Evolutionary conservation across 2,888 invertebrate species (phyloP).

Genomic region (Drosophila anomelani): DNA sequence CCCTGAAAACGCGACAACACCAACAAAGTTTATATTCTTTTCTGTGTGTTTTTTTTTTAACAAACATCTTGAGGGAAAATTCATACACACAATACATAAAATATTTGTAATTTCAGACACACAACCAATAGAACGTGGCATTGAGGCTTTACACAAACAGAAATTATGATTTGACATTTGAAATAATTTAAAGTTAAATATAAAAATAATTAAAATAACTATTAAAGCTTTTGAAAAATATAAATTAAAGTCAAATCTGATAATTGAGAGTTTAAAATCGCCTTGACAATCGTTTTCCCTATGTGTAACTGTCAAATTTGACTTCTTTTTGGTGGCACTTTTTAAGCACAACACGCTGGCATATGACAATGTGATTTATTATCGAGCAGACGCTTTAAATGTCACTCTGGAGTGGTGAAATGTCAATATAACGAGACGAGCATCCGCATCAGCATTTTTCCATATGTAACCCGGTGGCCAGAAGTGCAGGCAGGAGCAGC

Average conservation of each 20-base stretch:
- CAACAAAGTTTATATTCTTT: constrained; percentile 5
- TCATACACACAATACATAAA: constrained; percentile 58
- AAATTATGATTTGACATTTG: neutral
- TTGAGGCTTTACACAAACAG: constrained; percentile 8
- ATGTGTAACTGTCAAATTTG: constrained; percentile 30
- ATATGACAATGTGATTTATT: constrained; percentile 75
- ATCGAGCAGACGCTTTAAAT: constrained; percentile 73
- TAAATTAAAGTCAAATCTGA: no score
- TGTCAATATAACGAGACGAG: constrained; percentile 61
- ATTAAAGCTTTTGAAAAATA: neutral
- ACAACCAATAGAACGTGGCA: constrained; percentile 53
- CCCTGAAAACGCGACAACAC: constrained; percentile 23
- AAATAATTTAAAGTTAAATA: neutral
- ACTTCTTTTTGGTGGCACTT: constrained; percentile 38
- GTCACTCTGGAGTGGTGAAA: constrained; percentile 62
- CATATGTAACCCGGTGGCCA: constrained; percentile 26
- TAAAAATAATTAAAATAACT: no score
- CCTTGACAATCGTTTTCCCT: neutral
- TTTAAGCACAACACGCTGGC: constrained; percentile 46
- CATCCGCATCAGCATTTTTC: constrained; percentile 63
- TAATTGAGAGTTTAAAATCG: neutral
- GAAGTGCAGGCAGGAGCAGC: constrained; percentile 44
- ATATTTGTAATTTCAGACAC: constrained; percentile 66
- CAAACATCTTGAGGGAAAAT: constrained; percentile 59
- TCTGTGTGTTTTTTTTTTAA: constrained; percentile 35